Evolutionary conservation across 1,140 invertebrate species (phyloP).

Genomic region (Hesperophylax magnus): DNA sequence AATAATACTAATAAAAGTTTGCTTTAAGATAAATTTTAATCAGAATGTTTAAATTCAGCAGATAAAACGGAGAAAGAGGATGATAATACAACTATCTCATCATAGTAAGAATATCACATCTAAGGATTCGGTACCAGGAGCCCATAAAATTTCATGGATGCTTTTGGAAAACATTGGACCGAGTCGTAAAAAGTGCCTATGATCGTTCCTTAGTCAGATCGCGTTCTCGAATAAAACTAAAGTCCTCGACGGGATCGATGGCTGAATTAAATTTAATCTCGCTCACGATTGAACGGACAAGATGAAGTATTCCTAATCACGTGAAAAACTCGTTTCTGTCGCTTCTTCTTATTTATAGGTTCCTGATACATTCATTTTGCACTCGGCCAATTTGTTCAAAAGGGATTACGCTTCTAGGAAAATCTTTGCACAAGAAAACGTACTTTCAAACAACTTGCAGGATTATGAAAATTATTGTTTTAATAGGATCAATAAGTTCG

Average conservation of each 20-base stretch:
- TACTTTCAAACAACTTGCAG: no score
- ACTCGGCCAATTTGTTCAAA: constrained; percentile 21
- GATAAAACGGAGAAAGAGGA: background rate
- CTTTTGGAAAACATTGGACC: constrained; percentile 43
- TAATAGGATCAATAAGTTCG: no score
- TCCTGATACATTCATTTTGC: constrained; percentile 42
- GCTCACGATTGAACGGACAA: constrained; percentile 35
- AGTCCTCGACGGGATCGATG: constrained; percentile 35
- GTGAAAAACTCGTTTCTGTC: constrained; percentile 41
- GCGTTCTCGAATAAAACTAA: constrained; percentile 43
- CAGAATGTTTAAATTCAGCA: constrained; percentile 20
- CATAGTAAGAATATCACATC: constrained; percentile 36
- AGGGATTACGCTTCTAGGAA: constrained; percentile 21
- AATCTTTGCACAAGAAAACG: background rate
- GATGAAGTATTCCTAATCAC: constrained; percentile 44
- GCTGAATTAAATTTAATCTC: constrained; percentile 44
- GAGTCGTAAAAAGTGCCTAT: constrained; percentile 42
- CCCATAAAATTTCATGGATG: constrained; percentile 45
- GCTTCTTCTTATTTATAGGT: constrained; percentile 37
- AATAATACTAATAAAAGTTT: background rate
- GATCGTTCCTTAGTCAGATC: constrained; percentile 44
- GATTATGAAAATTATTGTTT: no score
- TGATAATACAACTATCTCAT: constrained; percentile 33
- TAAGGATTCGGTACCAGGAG: constrained; percentile 37
- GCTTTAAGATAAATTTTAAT: background rate